Base-by-base conservation (phyloP, 2,888 invertebrate genomes). In the Lottia gigantea region DNA sequence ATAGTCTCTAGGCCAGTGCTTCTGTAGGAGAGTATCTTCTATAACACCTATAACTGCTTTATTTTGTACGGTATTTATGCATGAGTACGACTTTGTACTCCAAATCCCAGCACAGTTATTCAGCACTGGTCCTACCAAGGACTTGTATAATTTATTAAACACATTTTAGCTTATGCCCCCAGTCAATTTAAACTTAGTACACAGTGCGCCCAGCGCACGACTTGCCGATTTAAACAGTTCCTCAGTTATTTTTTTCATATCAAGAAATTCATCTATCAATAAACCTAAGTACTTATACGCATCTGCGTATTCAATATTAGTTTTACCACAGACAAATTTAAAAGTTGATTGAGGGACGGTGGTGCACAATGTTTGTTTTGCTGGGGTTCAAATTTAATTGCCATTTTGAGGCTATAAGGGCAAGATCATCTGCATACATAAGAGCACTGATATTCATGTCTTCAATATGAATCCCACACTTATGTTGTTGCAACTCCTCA, bases 261-360 rank as follows among this genome's bases (percentile, higher is more conserved):
- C 64, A 61, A 71, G 46, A 66, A 65, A 46, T 40, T 71, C 68
- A 47, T 19, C 61, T 46, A 71, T 49, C 61, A 14, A 47, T 46
- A 71, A 12, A 11, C 67, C 67, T 62, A 68, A 40, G 40, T 68
- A 71, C 25, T n/a, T 68, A 62, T 71, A 71, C 14, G 47, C n/a
- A 15, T 63, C 67, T 16, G 45, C 61, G 26, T 62, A 31, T 14
- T 25, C 23, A 46, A 62, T n/a, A 40, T 46, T 26, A 55, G 40
- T 23, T 7, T 46, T 26, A 62, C 31, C 46, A 16, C 45, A 66
- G 19, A 40, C 23, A 62, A 66, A 66, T 11, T 12, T 23, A 61
- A 11, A 8, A 23, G 8, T 8, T 31, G 62, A 46, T 63, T 25
- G 16, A 45, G 46, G 15, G 19, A 7, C 68, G n/a, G 63, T 23